Base-by-base conservation (phyloP, 2,888 invertebrate genomes). In the Pollenia amentaria region DNA sequence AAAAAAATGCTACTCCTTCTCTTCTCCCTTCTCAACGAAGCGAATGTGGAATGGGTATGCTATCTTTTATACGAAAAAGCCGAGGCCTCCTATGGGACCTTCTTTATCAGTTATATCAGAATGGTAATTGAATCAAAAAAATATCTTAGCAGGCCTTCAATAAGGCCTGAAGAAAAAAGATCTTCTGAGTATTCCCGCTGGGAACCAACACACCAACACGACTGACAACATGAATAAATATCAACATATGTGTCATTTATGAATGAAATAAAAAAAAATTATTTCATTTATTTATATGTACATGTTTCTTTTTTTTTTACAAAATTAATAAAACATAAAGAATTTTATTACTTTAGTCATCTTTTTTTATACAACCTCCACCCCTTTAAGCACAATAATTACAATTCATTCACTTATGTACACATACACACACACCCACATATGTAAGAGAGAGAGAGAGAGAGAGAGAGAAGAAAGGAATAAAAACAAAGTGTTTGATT, bases 281-380 rank as follows among this genome's bases (percentile, higher is more conserved):
- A 29, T 53, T 75, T 82, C 44, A 72, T 70, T 78, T 78, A 60
- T 64, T 51, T 70, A 69, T 16, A 44, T 44, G 4, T 38, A 38
- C n/a, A 40, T 76, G 77, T 65, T 79, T 67, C 76, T 67, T 29
- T 29, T 29, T 29, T 29, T 29, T 29, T 29, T 29, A 73, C 72
- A 73, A 87, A 87, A 84, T 87, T 87, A 87, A 87, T 87, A 77
- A 84, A 87, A 84, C 67, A 76, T 77, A 87, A 87, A 75, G 53
- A 83, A 79, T 83, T 57, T 79, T 83, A 75, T 79, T 79, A 79
- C 64, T 83, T 81, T 65, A 73, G 73, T 67, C 73, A 75, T 67
- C 38, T 62, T 64, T 62, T 55, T 65, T 65, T 29, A 21, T 60
- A n/a, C 51, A 65, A 57, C 48, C 77, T 16, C 62, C 77, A 57